A percentile compares a stretch with the other conserved stretches of the same genome.
Conservation (phyloP, 2,888 invertebrate species). For the Oscheius sp. region DNA sequence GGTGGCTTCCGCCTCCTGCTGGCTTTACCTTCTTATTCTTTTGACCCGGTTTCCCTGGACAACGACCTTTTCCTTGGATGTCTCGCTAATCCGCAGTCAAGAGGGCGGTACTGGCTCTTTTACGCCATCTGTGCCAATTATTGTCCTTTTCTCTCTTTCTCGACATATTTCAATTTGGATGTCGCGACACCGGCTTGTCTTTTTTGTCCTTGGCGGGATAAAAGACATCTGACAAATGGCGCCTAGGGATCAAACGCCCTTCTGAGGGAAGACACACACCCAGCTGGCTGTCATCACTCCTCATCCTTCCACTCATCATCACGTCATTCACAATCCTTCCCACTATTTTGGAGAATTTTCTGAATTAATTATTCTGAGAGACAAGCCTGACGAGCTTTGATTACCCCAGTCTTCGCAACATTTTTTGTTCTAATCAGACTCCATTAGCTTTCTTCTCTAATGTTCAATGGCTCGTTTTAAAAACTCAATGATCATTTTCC, state of each 20-base stretch:
- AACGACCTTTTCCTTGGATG: not conserved
- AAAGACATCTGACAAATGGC: not conserved
- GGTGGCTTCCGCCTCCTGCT: conserved; percentile 5
- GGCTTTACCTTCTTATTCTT: not conserved
- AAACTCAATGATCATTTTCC: no score
- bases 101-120: not conserved
- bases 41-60: not conserved
- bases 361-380: no score
- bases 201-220: not conserved
- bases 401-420: no score
- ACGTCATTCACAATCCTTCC: not conserved
- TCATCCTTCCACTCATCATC: not conserved
- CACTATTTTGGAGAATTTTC: no score
- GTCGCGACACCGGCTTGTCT: no score
- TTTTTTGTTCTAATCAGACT: no score
- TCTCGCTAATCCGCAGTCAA: not conserved
- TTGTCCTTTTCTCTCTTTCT: not conserved
- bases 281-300: not conserved
- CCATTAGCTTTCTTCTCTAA: no score
- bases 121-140: not conserved
- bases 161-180: not conserved
- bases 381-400: no score
- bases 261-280: not conserved
- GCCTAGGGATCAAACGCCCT: not conserved
- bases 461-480: no score